Conservation (phyloP, 2,797 vertebrate species). For the Eulemur coronatus region DNA sequence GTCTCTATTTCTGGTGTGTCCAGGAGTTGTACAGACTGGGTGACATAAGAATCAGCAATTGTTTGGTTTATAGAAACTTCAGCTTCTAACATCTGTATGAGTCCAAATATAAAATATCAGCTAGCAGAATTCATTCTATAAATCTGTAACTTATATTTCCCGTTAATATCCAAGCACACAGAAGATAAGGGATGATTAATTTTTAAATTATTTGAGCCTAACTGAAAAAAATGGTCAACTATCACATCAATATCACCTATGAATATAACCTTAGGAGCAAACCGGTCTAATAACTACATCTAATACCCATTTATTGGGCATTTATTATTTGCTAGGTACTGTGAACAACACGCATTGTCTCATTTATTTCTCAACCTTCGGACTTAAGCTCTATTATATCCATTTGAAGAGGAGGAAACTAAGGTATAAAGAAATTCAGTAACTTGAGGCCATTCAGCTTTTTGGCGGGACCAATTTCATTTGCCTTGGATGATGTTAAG, state of each 20-base stretch:
- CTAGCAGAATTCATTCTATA: background rate
- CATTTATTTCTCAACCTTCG: background rate
- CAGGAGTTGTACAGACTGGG: constrained; percentile 89
- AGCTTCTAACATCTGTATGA: constrained; percentile 90
- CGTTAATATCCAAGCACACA: background rate
- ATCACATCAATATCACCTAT: background rate
- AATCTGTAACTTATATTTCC: background rate
- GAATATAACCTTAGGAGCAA: background rate
- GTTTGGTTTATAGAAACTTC: constrained; percentile 92
- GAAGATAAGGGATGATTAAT: background rate
- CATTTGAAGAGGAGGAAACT: background rate
- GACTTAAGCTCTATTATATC: background rate
- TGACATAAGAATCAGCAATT: constrained; percentile 90
- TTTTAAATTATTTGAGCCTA: background rate
- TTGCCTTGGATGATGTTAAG: background rate
- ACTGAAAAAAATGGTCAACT: background rate
- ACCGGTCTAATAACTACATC: background rate
- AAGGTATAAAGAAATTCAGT: background rate
- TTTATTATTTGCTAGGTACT: background rate
- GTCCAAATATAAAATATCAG: constrained; percentile 41
- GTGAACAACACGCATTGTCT: background rate
- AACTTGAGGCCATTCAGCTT: background rate
- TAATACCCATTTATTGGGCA: background rate
- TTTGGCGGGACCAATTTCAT: background rate
- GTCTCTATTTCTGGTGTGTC: constrained; percentile 89